These are phyloP conservation scores for Nymphalis io DNA, from an alignment of 1,140 invertebrate genomes.

Conservation along the genomic window DNA sequence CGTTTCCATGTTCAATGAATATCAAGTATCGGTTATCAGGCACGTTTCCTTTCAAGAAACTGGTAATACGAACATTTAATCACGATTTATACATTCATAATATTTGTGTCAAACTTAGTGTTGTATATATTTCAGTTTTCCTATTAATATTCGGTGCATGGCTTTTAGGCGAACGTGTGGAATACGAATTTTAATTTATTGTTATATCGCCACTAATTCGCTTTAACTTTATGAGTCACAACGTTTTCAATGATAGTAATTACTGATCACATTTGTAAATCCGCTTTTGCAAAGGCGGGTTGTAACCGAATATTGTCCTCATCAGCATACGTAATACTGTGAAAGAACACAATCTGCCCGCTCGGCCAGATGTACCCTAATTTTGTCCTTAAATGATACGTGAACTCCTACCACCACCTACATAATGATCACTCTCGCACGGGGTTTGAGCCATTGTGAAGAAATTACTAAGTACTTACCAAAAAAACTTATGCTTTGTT, in stretches of 20 bases:
- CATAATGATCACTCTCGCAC: slow-evolving; percentile 19
- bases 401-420: slow-evolving; percentile 33
- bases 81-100: background rate
- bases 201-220: background rate
- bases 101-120: slow-evolving; percentile 2
- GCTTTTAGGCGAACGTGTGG: background rate
- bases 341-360: slow-evolving; percentile 10
- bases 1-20: slow-evolving; percentile 51
- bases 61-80: slow-evolving; percentile 20
- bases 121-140: background rate
- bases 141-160: background rate
- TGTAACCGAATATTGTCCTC: slow-evolving; percentile 39
- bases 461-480: background rate
- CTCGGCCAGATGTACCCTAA: slow-evolving; percentile 29
- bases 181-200: slow-evolving; percentile 4
- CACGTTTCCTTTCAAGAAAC: slow-evolving; percentile 42
- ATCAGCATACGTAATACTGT: slow-evolving; percentile 30
- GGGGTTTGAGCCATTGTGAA: slow-evolving; percentile 11
- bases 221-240: slow-evolving; percentile 5
- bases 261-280: slow-evolving; percentile 29
- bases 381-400: slow-evolving; percentile 35
- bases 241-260: slow-evolving; percentile 27
- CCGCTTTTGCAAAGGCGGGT: slow-evolving; percentile 20
- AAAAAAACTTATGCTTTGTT: background rate
- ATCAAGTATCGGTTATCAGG: slow-evolving; percentile 39